Evolutionary conservation across 2,797 vertebrate species (phyloP).

Genomic region (Pseudochaenichthys georgianus): DNA sequence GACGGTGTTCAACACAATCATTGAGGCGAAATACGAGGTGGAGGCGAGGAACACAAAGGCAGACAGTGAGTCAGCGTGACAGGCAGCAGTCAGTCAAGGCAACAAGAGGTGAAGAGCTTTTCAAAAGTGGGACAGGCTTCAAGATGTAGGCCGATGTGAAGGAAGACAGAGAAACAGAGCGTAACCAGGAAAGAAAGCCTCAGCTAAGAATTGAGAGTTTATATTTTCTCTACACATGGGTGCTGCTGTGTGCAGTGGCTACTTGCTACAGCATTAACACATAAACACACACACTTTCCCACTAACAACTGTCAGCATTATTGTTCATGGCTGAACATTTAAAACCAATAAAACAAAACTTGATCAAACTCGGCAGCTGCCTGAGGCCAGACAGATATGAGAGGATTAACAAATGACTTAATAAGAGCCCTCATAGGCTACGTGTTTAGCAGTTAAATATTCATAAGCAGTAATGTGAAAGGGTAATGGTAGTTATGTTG

Average conservation of each 20-base stretch:
- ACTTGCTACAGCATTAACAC: neutral
- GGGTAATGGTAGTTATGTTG: slow-evolving; percentile 1
- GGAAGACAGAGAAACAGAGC: slow-evolving; percentile 7
- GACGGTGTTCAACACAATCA: neutral
- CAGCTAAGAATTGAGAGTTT: neutral
- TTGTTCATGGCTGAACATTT: slow-evolving; percentile 10
- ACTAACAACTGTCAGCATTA: neutral
- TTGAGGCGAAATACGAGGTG: neutral
- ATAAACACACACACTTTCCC: neutral
- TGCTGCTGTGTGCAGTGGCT: slow-evolving; percentile 4
- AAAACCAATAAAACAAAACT: slow-evolving; percentile 23
- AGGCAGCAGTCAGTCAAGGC: slow-evolving; percentile 7
- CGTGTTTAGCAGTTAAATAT: slow-evolving; percentile 14
- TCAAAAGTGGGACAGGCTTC: slow-evolving; percentile 17
- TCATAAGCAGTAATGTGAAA: slow-evolving; percentile 1
- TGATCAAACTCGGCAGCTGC: neutral
- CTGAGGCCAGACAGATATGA: slow-evolving; percentile 6
- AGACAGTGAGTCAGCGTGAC: slow-evolving; percentile 31
- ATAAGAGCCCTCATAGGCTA: neutral
- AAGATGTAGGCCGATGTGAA: neutral
- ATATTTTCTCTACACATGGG: slow-evolving; percentile 25
- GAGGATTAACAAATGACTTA: slow-evolving; percentile 5
- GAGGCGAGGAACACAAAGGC: slow-evolving; percentile 1
- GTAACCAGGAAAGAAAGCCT: neutral
- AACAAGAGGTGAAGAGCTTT: slow-evolving; percentile 25